These are phyloP conservation scores for Helicoverpa zea DNA, from an alignment of 1,140 invertebrate genomes.

Conservation along the genomic window DNA sequence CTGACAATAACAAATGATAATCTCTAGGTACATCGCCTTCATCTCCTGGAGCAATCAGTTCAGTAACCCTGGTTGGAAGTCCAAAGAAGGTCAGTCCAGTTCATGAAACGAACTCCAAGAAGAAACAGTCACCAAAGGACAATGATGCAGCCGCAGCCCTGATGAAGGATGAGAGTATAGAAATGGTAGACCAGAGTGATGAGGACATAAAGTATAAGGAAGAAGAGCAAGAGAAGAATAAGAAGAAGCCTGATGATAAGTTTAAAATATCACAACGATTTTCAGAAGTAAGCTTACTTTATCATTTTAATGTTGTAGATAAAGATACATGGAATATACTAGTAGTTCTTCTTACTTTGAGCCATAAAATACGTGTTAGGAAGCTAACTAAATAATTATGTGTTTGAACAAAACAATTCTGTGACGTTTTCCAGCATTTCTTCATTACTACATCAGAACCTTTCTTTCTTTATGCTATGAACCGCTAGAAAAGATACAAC, in stretches of 20 bases:
- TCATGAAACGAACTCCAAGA: conserved; percentile 54
- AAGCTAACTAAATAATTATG: too few species aligned
- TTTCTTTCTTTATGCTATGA: too few species aligned
- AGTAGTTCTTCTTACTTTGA: too few species aligned
- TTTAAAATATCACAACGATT: conserved; percentile 82
- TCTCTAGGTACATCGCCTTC: conserved; percentile 84
- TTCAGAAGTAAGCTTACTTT: conserved; percentile 70
- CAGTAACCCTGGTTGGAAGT: conserved; percentile 90
- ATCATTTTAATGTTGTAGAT: too few species aligned
- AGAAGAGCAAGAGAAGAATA: conserved; percentile 78
- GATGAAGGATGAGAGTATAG: conserved; percentile 82
- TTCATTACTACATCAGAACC: too few species aligned
- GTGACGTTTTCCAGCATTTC: too few species aligned
- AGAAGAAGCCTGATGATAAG: conserved; percentile 75
- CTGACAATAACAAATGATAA: too few species aligned
- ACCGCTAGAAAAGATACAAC: too few species aligned
- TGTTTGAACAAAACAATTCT: too few species aligned
- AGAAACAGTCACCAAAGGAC: conserved; percentile 68
- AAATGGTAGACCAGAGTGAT: conserved; percentile 80
- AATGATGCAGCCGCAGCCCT: conserved; percentile 70
- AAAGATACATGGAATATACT: too few species aligned
- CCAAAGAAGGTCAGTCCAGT: conserved; percentile 78
- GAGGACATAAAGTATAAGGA: conserved; percentile 81
- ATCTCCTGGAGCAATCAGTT: conserved; percentile 91
- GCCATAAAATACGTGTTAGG: too few species aligned